Evolutionary conservation across 2,113 vertebrate species (phyloP).

Genomic region (Otis tarda): DNA sequence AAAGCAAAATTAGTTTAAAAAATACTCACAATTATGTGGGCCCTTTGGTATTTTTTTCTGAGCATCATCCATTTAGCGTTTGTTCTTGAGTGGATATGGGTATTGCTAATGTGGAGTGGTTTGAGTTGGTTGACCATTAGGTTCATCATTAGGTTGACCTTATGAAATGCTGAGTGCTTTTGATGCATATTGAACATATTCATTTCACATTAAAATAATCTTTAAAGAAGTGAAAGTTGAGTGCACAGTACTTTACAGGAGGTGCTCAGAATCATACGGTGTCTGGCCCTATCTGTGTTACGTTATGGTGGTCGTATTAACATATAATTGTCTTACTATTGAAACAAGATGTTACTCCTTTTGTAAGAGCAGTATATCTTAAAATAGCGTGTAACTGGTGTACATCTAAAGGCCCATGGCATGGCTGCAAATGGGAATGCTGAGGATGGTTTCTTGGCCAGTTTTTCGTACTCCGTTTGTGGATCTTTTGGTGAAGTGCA

Average conservation of each 20-base stretch:
- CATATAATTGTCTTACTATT: conserved; percentile 47
- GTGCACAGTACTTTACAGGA: conserved; percentile 17
- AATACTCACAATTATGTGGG: conserved; percentile 54
- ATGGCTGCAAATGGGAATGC: not conserved
- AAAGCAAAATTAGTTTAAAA: conserved; percentile 29
- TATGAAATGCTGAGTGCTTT: conserved; percentile 16
- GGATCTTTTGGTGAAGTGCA: conserved; percentile 5
- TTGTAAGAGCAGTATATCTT: conserved; percentile 28
- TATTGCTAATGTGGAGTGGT: not conserved
- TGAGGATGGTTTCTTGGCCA: not conserved
- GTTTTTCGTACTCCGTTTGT: not conserved
- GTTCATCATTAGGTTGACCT: not conserved
- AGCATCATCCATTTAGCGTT: not conserved
- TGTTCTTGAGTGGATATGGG: not conserved
- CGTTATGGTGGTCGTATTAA: conserved; percentile 38
- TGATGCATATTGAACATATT: not conserved
- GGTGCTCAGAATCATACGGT: not conserved
- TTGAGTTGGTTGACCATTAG: conserved; percentile 61
- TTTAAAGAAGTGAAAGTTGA: not conserved
- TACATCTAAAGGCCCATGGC: conserved; percentile 1
- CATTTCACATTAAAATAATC: conserved; percentile 18
- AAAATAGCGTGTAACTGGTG: conserved; percentile 44
- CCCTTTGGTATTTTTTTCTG: conserved; percentile 24
- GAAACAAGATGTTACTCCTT: conserved; percentile 42
- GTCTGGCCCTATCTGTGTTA: conserved; percentile 37